Evolutionary conservation across 2,888 invertebrate species (phyloP).

Genomic region (Tanypteryx hageni): DNA sequence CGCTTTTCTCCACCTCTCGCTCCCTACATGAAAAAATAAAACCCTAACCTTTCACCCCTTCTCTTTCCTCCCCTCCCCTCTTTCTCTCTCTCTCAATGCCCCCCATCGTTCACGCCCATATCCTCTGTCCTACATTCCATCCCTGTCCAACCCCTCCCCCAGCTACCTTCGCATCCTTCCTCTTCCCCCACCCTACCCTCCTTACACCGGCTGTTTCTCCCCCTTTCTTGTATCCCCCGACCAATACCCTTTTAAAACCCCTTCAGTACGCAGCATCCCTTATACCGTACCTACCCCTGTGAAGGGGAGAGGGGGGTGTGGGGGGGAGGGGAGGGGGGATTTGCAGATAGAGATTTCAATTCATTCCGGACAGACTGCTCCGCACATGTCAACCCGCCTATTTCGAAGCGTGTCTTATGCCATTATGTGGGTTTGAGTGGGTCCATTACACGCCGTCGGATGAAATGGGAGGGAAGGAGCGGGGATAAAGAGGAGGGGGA

Average conservation of each 20-base stretch:
- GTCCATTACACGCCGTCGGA: conserved; percentile 46
- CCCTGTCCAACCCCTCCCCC: background rate
- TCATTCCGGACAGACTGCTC: background rate
- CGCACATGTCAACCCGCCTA: background rate
- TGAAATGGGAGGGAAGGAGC: conserved; percentile 19
- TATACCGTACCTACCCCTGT: background rate
- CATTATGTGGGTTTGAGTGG: conserved; percentile 62
- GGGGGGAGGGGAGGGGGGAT: background rate
- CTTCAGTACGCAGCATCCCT: background rate
- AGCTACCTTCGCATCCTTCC: background rate
- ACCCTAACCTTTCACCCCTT: background rate
- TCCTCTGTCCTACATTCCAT: background rate
- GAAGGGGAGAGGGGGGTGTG: background rate
- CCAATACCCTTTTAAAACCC: background rate
- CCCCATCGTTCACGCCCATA: background rate
- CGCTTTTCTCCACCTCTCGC: conserved; percentile 6
- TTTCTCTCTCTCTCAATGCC: background rate
- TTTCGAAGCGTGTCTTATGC: conserved; percentile 50
- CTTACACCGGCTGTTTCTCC: background rate
- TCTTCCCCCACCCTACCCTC: background rate
- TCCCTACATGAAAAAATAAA: background rate
- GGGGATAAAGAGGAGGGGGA: background rate
- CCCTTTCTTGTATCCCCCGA: background rate
- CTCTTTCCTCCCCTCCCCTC: background rate
- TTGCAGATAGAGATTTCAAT: conserved; percentile 31